Conservation (phyloP, 1,140 invertebrate species). For the Calliphora vicina region DNA sequence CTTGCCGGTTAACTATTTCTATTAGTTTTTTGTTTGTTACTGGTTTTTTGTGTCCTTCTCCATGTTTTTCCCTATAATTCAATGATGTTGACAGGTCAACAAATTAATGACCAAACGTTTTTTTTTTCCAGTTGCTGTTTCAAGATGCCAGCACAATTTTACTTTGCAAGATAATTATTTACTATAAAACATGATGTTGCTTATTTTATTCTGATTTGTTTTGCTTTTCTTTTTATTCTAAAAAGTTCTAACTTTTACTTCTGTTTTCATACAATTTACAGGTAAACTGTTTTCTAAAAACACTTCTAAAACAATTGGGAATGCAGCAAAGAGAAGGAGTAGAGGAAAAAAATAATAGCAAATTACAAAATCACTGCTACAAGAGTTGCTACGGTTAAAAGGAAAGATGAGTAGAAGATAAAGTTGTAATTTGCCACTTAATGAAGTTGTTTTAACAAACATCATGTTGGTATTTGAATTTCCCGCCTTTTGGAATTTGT, state of each 20-base stretch:
- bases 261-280: background rate
- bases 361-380: too few relatives aligned
- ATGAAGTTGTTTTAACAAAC: too few relatives aligned
- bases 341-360: too few relatives aligned
- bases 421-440: too few relatives aligned
- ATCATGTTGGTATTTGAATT: too few relatives aligned
- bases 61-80: background rate
- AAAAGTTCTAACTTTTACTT: too few relatives aligned
- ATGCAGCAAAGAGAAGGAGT: too few relatives aligned
- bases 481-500: too few relatives aligned
- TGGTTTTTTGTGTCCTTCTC: background rate
- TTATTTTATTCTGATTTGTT: background rate
- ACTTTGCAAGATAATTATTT: background rate
- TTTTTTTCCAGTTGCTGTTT: background rate
- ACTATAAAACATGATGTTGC: background rate
- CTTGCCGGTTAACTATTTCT: background rate
- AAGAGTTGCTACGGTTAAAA: too few relatives aligned
- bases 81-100: conserved; percentile 15
- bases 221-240: background rate
- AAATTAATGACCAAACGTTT: background rate
- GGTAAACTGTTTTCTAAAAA: background rate
- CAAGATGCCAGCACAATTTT: background rate
- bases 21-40: background rate
- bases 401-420: too few relatives aligned
- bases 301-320: background rate